These are phyloP conservation scores for Thermophis baileyi DNA, from an alignment of 2,113 vertebrate genomes.

Conservation along the genomic window DNA sequence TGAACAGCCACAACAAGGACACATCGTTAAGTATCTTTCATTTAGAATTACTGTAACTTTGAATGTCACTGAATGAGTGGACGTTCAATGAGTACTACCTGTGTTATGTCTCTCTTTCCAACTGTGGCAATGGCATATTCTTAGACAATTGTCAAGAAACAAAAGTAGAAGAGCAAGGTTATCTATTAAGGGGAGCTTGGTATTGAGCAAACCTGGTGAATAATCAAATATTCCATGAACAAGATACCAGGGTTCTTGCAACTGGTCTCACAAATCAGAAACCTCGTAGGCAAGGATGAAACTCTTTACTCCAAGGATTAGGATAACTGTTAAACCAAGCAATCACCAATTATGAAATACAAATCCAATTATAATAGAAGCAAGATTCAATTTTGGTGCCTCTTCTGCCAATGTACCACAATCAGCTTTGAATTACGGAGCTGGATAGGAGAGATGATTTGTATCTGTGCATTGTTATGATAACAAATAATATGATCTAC, in stretches of 20 bases:
- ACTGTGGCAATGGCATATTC: background rate
- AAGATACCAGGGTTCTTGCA: background rate
- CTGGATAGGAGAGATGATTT: background rate
- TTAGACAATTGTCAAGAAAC: background rate
- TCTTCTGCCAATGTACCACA: background rate
- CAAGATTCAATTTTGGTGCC: background rate
- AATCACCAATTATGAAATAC: background rate
- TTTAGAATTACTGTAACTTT: background rate
- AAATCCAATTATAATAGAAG: background rate
- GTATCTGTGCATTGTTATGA: background rate
- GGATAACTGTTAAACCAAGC: background rate
- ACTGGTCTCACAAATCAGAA: background rate
- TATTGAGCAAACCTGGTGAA: background rate
- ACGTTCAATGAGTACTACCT: background rate
- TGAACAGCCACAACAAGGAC: background rate
- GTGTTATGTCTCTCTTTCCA: background rate
- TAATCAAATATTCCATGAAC: background rate
- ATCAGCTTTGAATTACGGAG: background rate
- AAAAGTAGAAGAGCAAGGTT: background rate
- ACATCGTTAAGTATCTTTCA: background rate
- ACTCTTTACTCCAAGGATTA: background rate
- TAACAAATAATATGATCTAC: background rate
- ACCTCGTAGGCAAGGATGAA: background rate
- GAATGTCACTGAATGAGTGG: background rate
- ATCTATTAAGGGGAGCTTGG: background rate